Conservation (phyloP, 2,113 vertebrate species). For the Cromileptes altivelis region DNA sequence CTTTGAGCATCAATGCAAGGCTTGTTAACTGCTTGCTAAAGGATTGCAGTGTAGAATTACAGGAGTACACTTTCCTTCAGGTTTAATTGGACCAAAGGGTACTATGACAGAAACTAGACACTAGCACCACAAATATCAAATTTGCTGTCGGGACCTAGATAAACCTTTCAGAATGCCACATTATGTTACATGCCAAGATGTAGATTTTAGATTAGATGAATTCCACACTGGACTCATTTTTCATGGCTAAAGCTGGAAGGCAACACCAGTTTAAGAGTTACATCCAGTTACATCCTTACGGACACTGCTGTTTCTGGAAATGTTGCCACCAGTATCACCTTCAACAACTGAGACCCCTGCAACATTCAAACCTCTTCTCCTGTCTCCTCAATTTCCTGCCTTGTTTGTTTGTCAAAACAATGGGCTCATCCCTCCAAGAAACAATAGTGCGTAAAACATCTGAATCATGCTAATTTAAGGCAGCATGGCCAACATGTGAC, state of each 20-base stretch:
- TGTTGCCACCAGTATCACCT: not conserved
- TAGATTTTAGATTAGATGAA: not conserved
- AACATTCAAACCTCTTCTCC: not conserved
- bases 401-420: not conserved
- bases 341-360: not conserved
- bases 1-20: not conserved
- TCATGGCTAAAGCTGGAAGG: not conserved
- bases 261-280: not conserved
- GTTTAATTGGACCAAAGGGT: not conserved
- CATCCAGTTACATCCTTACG: not conserved
- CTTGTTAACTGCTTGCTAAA: not conserved
- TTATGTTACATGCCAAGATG: not conserved
- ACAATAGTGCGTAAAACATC: slow-evolving; percentile 5
- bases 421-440: not conserved
- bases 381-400: not conserved
- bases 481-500: slow-evolving; percentile 8
- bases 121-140: not conserved
- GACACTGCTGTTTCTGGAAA: not conserved
- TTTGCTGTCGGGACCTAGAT: not conserved
- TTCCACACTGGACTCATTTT: not conserved
- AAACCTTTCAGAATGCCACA: not conserved
- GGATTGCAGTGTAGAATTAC: not conserved
- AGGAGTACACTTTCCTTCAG: not conserved
- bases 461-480: not conserved
- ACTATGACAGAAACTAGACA: not conserved